phyloP scores from a whole-genome alignment of 2,797 vertebrate genomes.

The Apogon hyalosoma region DNA sequence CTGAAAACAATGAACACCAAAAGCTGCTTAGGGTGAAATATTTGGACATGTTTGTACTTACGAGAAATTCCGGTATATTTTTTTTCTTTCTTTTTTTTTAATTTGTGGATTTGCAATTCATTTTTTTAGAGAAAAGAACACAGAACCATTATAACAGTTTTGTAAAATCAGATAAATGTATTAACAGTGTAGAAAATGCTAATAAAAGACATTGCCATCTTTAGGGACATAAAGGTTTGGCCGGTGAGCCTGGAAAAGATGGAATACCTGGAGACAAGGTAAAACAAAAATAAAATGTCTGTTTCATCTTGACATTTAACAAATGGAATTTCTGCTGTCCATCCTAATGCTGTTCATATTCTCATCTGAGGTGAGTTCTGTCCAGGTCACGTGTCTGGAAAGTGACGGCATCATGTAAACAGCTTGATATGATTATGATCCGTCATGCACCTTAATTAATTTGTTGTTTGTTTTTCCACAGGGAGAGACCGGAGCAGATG shows the following conservation, averaged over 20 bases:
- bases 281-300: neutral
- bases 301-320: neutral
- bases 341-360: neutral
- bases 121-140: neutral
- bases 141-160: neutral
- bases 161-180: neutral
- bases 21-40: neutral
- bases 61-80: neutral
- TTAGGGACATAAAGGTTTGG: conserved; percentile 84
- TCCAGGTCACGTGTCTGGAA: neutral
- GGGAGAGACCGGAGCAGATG: conserved; percentile 79
- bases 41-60: neutral
- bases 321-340: neutral
- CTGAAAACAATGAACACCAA: neutral
- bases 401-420: conserved; percentile 2
- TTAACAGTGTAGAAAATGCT: neutral
- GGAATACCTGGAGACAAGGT: conserved; percentile 83
- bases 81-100: neutral
- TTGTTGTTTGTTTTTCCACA: conserved; percentile 50
- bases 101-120: neutral
- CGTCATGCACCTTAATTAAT: conserved; percentile 11
- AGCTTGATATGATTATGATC: conserved; percentile 27
- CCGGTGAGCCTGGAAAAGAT: conserved; percentile 76
- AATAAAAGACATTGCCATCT: conserved; percentile 2
- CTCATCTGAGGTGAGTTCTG: neutral